These are phyloP conservation scores for Gnathonemus longibarbis DNA, from an alignment of 2,113 vertebrate species.

Conservation along the genomic window DNA sequence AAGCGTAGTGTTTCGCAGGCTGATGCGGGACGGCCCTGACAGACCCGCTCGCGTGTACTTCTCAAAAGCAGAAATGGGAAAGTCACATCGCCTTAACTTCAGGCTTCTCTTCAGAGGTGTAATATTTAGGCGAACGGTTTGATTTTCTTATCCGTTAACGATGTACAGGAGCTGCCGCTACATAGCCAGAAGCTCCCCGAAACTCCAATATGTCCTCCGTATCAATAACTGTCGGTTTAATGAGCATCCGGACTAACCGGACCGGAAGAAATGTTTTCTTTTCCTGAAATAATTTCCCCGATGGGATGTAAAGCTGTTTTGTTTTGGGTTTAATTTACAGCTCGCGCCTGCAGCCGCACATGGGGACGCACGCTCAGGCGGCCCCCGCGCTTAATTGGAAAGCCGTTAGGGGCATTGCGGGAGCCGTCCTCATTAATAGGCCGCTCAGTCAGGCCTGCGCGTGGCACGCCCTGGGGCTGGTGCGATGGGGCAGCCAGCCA, in stretches of 20 bases:
- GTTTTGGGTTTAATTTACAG: conserved; percentile 17
- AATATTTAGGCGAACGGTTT: not conserved
- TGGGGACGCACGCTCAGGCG: not conserved
- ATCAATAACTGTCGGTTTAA: conserved; percentile 18
- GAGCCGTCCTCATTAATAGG: not conserved
- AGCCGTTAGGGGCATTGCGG: not conserved
- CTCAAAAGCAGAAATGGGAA: not conserved
- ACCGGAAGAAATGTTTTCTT: not conserved
- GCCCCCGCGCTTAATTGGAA: not conserved
- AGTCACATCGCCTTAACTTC: not conserved
- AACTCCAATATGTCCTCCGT: not conserved
- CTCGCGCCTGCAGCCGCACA: not conserved
- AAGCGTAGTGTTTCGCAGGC: not conserved
- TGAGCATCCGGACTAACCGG: conserved; percentile 2
- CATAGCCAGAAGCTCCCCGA: not conserved
- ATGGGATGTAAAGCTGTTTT: conserved; percentile 9
- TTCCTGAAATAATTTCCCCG: not conserved
- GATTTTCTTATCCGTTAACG: not conserved
- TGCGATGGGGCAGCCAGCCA: not conserved
- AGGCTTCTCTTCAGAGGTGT: not conserved
- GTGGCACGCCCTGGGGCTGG: not conserved
- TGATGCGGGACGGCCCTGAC: not conserved
- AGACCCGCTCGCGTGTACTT: not conserved
- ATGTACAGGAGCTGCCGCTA: not conserved
- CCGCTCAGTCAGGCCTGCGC: not conserved